Base-by-base conservation (phyloP, 2,797 vertebrate genomes). In the Coccyzus lansbergi region DNA sequence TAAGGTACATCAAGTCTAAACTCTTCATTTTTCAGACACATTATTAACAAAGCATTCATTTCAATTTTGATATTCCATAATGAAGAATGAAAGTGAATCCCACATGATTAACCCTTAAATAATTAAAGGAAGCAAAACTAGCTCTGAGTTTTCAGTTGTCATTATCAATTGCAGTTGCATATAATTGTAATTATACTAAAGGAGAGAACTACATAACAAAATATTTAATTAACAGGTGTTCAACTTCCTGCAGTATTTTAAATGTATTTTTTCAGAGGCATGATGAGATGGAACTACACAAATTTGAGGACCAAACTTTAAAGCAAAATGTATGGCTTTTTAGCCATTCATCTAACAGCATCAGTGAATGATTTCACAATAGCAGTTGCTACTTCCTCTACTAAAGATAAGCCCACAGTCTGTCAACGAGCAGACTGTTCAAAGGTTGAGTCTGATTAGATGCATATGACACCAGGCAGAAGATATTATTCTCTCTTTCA, bases 381-480 rank as follows among this genome's bases (percentile, higher is more conserved):
- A 62, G 53, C 13, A 6, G 22, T 63, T 83, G 29, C 17, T 74
- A 4, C 38, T 67, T 80, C 48, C 28, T 85, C 38, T 83, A 10
- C 18, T 36, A 19, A 12, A 68, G 28, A 9, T 62, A 86, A 29
- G 42, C 31, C 51, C 26, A 56, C 29, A 42, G 19, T 52, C 24
- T 65, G 22, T 33, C 68, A 62, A 22, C 8, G 13, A 25, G 28
- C 16, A 80, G 29, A 38, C 14, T 3, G 29, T 62, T 90, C 56
- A 83, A 83, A 90, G 56, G 28, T 31, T 71, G 63, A 84, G 19
- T 15, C 8, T 85, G 15, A 34, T 49, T 60, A 68, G 7, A 55
- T 16, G 9, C 20, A 60, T 63, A 51, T 6, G n/a, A 62, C 34
- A 79, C 20, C 12, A 46, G 12, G 7, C 0, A 0, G 20, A 72